Base-by-base conservation (phyloP, 2,797 vertebrate species). In the Silurus aristotelis region DNA sequence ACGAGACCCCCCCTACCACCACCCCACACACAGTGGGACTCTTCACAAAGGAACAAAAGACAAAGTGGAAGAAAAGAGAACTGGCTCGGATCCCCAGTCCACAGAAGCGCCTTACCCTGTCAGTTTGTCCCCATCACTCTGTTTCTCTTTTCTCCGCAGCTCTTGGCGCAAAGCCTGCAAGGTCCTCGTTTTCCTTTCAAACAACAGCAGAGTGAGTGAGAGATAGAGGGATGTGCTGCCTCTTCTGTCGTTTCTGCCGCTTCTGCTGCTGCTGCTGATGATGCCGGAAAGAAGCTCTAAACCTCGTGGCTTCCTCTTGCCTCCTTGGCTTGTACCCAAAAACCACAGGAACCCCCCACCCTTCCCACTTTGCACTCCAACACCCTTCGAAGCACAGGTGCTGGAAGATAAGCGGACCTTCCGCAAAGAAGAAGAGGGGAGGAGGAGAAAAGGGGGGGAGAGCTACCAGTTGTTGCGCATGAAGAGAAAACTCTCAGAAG, bases 21-120 rank as follows among this genome's bases (percentile, higher is more conserved):
- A 71, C 52, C 58, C 15, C n/a, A 79, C 19, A 52, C 13, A 52
- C n/a, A 56, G 79, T 67, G 48, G 81, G 80, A 83, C 80, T 86
- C 73, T 83, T 86, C 80, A 86, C 85, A 86, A 86, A 86, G 75
- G 85, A 78, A 86, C 85, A 86, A 86, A 86, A 85, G 79, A 81
- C 84, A 84, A 83, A 85, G 77, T 85, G 83, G 83, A 86, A 46
- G 20, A 87, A 84, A 81, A 80, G 63, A 85, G 80, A 80, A 83
- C 88, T 84, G 87, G 85, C 90, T 94, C 93, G 94, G 94, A 95
- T 94, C 94, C 93, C 64, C 92, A 92, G 83, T 93, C 92, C 90
- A 87, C 89, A 90, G 93, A 94, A 94, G 92, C 82, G 55, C 93
- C 96, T 96, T 96, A 96, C 96, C 96, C 93, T 94, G 93, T 94